These are phyloP conservation scores for Drosophila teissieri DNA, from an alignment of 1,140 invertebrate species.

Conservation along the genomic window DNA sequence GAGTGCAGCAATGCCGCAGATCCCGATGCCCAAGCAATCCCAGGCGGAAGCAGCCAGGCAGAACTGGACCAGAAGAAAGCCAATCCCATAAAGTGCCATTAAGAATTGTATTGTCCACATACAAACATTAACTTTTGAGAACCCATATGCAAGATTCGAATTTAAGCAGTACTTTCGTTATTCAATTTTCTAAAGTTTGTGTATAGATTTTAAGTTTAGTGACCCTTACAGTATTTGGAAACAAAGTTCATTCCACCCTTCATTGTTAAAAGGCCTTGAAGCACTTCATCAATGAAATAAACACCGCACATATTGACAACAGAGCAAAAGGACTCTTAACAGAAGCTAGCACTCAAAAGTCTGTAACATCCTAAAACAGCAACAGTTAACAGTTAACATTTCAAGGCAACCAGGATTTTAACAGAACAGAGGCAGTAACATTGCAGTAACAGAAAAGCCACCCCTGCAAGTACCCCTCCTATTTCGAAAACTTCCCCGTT, in stretches of 20 bases:
- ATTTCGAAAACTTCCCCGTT: slow-evolving; percentile 66
- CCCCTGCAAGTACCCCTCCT: slow-evolving; percentile 54
- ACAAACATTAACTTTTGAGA: too few species aligned
- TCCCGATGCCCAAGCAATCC: background rate
- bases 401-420: background rate
- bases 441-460: slow-evolving; percentile 23
- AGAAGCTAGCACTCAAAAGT: background rate
- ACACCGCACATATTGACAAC: background rate
- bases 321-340: background rate
- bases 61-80: slow-evolving; percentile 13
- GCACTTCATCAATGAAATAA: background rate
- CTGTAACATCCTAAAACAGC: background rate
- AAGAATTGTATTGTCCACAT: background rate
- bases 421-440: slow-evolving; percentile 8
- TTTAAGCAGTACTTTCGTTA: too few species aligned
- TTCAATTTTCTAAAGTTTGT: too few species aligned
- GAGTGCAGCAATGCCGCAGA: slow-evolving; percentile 24
- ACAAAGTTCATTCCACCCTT: background rate
- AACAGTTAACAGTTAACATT: slow-evolving; percentile 1
- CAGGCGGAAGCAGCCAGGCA: background rate
- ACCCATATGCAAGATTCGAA: too few species aligned
- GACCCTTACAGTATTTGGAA: slow-evolving; percentile 1
- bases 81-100: background rate
- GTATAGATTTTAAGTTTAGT: background rate
- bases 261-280: background rate